phyloP scores from a whole-genome alignment of 2,113 vertebrate species.

The Leptodactylus fuscus region DNA sequence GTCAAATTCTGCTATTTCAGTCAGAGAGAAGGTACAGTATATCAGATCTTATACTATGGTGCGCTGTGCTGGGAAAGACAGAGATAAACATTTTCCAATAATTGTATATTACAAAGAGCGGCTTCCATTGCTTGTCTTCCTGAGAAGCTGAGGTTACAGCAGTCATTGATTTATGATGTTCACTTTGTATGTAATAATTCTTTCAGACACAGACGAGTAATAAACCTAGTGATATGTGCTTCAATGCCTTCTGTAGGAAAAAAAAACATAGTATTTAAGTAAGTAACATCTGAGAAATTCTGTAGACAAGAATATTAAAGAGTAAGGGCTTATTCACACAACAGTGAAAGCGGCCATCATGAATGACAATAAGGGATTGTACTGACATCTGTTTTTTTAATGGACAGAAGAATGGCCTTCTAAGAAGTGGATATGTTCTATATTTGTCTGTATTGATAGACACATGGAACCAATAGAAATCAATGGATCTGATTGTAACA shows the following conservation, averaged over 20 bases:
- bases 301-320: no score
- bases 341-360: no score
- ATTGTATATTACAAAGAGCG: neutral
- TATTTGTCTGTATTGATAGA: no score
- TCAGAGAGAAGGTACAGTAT: neutral
- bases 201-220: neutral
- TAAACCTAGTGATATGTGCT: neutral
- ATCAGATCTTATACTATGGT: neutral
- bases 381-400: no score
- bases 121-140: neutral
- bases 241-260: neutral
- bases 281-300: neutral
- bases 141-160: slow-evolving; percentile 2
- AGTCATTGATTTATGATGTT: neutral
- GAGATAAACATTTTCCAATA: neutral
- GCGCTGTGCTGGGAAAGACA: neutral
- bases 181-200: neutral
- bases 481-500: no score
- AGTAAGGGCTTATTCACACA: no score
- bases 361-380: no score
- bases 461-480: no score
- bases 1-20: neutral
- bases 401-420: no score
- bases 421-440: no score
- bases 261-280: neutral